Evolutionary conservation across 2,797 vertebrate genomes (phyloP).

Genomic region (Telmatherina bonti): DNA sequence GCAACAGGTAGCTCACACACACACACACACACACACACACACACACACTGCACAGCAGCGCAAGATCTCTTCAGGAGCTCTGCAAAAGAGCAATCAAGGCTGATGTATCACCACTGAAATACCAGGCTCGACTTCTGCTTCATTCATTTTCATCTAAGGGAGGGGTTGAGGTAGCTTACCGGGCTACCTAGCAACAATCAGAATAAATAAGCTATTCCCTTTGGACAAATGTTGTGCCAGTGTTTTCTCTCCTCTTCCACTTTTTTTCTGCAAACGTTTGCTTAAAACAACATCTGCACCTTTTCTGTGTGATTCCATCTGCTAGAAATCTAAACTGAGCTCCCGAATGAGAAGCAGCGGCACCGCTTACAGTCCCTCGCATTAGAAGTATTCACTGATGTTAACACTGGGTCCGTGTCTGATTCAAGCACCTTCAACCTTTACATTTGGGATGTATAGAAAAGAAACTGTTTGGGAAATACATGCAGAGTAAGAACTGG

Average conservation of each 20-base stretch:
- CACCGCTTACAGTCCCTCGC: slow-evolving; percentile 4
- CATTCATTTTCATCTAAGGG: slow-evolving; percentile 12
- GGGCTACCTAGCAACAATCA: slow-evolving; percentile 17
- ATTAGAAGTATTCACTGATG: slow-evolving; percentile 28
- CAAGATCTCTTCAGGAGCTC: slow-evolving; percentile 32
- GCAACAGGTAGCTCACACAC: slow-evolving; percentile 66
- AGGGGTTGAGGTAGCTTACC: slow-evolving; percentile 10
- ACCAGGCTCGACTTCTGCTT: slow-evolving; percentile 11
- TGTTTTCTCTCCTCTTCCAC: slow-evolving; percentile 36
- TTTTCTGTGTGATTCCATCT: slow-evolving; percentile 27
- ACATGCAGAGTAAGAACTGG: not conserved
- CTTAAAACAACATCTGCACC: slow-evolving; percentile 54
- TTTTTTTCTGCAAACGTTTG: slow-evolving; percentile 49
- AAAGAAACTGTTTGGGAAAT: slow-evolving; percentile 16
- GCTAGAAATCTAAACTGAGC: slow-evolving; percentile 14
- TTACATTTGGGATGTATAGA: slow-evolving; percentile 23
- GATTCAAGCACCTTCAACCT: slow-evolving; percentile 20
- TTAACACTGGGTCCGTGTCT: slow-evolving; percentile 28
- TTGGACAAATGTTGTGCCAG: slow-evolving; percentile 27
- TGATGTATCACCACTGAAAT: not conserved
- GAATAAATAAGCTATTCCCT: slow-evolving; percentile 30
- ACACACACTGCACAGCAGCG: slow-evolving; percentile 34
- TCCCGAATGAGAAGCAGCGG: slow-evolving; percentile 26
- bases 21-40: too few species aligned
- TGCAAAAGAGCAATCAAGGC: slow-evolving; percentile 29